phyloP scores from a whole-genome alignment of 2,113 vertebrate genomes.

The Junco hyemalis region DNA sequence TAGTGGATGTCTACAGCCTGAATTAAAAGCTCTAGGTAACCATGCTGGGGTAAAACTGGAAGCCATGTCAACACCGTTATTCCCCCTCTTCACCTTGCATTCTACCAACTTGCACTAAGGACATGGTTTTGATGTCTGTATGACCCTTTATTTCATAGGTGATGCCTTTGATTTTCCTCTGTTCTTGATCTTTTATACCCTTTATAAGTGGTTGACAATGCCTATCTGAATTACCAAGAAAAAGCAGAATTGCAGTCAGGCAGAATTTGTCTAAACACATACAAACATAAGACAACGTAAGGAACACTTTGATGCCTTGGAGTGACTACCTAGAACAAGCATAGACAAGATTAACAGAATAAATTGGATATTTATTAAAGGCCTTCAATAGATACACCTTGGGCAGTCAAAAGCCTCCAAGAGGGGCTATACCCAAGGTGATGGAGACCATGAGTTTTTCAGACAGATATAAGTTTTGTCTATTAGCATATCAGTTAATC shows the following conservation, averaged over 20 bases:
- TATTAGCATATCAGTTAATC: neutral
- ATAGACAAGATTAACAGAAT: no score
- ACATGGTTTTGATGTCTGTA: neutral
- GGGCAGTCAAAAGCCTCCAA: neutral
- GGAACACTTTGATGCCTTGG: neutral
- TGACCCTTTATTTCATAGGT: neutral
- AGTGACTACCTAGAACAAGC: neutral
- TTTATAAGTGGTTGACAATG: neutral
- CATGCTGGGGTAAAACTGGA: neutral
- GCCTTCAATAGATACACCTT: neutral
- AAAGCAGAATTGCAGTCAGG: neutral
- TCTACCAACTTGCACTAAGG: neutral
- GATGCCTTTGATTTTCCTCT: neutral
- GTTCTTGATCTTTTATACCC: neutral
- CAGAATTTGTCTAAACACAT: neutral
- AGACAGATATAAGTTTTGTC: neutral
- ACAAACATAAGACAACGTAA: neutral
- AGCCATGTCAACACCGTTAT: neutral
- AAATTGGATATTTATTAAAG: neutral
- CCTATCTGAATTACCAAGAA: neutral
- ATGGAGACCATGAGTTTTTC: neutral
- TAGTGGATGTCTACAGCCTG: accelerated
- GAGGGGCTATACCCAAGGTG: neutral
- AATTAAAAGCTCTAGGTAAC: neutral
- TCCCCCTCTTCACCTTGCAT: neutral